Conservation (phyloP, 2,797 vertebrate genomes). For the Oceanodroma leucorhoa region DNA sequence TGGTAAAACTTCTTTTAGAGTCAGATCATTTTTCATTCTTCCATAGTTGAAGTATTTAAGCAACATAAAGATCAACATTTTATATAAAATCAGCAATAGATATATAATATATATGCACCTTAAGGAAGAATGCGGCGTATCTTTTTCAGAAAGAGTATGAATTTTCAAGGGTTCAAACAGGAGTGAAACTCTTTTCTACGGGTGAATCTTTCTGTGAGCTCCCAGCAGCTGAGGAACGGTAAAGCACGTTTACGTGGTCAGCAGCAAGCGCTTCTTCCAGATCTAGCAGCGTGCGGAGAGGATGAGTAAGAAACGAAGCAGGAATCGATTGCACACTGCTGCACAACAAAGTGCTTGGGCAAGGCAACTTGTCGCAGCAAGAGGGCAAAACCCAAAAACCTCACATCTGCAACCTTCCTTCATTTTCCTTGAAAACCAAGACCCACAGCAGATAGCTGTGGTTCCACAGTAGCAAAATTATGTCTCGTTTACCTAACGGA, state of each 20-base stretch:
- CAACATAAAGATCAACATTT: neutral
- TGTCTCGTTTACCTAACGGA: neutral
- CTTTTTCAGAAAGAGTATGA: neutral
- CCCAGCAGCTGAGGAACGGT: too few species aligned
- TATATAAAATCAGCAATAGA: neutral
- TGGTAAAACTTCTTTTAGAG: neutral
- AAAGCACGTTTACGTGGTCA: fast-evolving
- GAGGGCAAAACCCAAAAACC: neutral
- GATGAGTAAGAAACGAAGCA: fast-evolving
- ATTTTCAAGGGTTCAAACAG: neutral
- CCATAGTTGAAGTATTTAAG: neutral
- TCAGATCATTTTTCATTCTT: neutral
- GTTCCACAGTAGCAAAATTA: neutral
- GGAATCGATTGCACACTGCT: too few species aligned
- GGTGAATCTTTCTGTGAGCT: neutral
- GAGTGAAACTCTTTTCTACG: neutral
- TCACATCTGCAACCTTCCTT: neutral
- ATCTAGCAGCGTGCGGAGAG: fast-evolving
- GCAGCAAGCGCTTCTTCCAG: fast-evolving
- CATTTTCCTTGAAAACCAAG: neutral
- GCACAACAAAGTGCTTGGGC: neutral
- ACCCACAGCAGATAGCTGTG: neutral
- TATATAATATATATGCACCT: neutral
- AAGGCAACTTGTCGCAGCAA: neutral
- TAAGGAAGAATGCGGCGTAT: neutral